Evolutionary conservation across 2,797 vertebrate species (phyloP), one percentile per base, ranked within the genome.

Genomic region (Neosilurus hyrtlii): DNA sequence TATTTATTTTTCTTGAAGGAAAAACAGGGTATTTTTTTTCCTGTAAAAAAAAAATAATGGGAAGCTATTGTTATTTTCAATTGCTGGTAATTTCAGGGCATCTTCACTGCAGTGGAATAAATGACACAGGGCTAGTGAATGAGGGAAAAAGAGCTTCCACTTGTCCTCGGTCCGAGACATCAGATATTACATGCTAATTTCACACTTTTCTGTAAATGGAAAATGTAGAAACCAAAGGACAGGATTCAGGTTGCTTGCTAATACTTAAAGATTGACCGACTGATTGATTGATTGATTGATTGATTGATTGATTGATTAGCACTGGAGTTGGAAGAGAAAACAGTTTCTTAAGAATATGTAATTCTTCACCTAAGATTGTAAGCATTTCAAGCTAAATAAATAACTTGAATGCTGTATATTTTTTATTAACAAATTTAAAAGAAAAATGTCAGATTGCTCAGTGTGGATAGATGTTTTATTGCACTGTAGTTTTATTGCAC

Each of bases 51-150:
- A 24, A 5, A 57, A 20, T 71, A 76, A 4, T 77, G 78, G 82
- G 4, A 49, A 81, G 77, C 70, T 66, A 73, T 57, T 26, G 68
- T 75, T 82, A 83, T 59, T 84, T 76, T 85, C 82, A 86, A 80
- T 78, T 84, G 83, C 78, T 77, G 56, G 37, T 79, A 65, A 86
- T 86, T 86, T 84, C 37, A 5, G 61, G 70, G 61, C 80, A 78
- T 75, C 78, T 66, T 61, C 43, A 49, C 79, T 77, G 56, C 83
- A 84, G 72, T 62, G 56, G 78, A 62, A 57, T 57, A 14, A 2
- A 24, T 43, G 12, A 16, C 14, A 70, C 9, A 20, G 14, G 61
- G 74, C 37, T 24, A 65, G 68, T 37, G 24, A 67, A 54, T 2
- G n/a, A 22, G n/a, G 43, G 51, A 11, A 12, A 30, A 26, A 70